phyloP scores from a whole-genome alignment of 2,797 vertebrate genomes.

The Prunella strophiata region DNA sequence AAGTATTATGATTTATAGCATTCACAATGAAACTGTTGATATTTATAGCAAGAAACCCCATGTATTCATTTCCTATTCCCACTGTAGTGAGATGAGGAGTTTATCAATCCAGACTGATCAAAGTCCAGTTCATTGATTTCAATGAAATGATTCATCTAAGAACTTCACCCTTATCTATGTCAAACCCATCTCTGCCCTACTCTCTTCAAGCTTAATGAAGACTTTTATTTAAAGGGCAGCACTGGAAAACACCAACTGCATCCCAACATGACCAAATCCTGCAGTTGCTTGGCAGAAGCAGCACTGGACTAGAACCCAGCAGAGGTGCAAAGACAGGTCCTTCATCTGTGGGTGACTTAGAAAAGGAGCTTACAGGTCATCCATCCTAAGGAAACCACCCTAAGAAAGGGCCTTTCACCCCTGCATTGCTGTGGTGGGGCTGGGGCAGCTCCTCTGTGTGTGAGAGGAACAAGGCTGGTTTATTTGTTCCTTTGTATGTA shows the following conservation, averaged over 20 bases:
- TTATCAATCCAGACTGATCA: slow-evolving; percentile 16
- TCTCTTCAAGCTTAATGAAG: neutral
- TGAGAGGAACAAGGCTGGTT: neutral
- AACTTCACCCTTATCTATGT: slow-evolving; percentile 28
- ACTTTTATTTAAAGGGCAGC: neutral
- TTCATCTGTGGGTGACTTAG: neutral
- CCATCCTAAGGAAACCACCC: neutral
- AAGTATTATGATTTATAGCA: slow-evolving; percentile 39
- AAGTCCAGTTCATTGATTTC: slow-evolving; percentile 24
- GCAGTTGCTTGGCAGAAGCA: neutral
- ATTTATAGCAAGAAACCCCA: neutral
- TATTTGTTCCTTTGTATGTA: slow-evolving; percentile 35
- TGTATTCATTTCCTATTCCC: slow-evolving; percentile 45
- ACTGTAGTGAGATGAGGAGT: neutral
- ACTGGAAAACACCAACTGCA: neutral
- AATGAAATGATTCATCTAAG: slow-evolving; percentile 7
- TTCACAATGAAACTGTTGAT: slow-evolving; percentile 30
- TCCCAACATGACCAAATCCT: neutral
- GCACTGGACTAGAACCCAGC: neutral
- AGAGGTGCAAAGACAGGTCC: neutral
- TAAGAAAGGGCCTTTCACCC: neutral
- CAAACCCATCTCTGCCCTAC: neutral
- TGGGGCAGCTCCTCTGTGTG: neutral
- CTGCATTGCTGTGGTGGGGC: accelerated
- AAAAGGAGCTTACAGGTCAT: neutral